Evolutionary conservation across 2,797 vertebrate species (phyloP).

Genomic region (Chelonia mydas): DNA sequence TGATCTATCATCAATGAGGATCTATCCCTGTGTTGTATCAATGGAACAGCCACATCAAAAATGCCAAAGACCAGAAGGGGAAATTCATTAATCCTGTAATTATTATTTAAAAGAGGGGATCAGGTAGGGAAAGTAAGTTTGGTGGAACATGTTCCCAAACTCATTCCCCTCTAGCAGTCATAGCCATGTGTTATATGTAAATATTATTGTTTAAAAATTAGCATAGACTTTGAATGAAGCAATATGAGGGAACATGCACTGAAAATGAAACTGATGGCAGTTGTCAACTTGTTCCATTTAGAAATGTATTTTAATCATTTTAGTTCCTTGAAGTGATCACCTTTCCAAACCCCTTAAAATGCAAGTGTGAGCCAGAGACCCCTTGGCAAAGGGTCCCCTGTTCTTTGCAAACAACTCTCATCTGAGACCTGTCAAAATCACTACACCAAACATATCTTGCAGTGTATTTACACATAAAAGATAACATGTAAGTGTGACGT

Average conservation of each 20-base stretch:
- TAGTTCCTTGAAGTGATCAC: neutral
- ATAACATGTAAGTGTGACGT: no score
- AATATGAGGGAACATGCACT: neutral
- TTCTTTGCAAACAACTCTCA: neutral
- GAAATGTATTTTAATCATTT: neutral
- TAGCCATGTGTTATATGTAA: neutral
- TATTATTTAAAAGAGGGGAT: neutral
- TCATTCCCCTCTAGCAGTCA: neutral
- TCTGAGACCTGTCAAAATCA: neutral
- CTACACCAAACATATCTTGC: neutral
- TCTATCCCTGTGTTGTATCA: neutral
- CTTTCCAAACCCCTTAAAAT: neutral
- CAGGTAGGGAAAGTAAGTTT: neutral
- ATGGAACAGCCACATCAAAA: neutral
- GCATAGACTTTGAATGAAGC: neutral
- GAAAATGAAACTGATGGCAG: neutral
- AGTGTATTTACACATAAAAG: neutral
- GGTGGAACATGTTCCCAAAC: neutral
- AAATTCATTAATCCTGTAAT: neutral
- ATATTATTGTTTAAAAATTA: neutral
- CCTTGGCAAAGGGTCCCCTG: no score
- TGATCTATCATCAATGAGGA: neutral
- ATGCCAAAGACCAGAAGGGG: neutral
- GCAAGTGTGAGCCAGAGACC: neutral
- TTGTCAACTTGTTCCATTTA: neutral